Evolutionary conservation across 2,888 invertebrate genomes (phyloP), one percentile per base, ranked within the genome.

Genomic region (Synanthedon myopaeformis): DNA sequence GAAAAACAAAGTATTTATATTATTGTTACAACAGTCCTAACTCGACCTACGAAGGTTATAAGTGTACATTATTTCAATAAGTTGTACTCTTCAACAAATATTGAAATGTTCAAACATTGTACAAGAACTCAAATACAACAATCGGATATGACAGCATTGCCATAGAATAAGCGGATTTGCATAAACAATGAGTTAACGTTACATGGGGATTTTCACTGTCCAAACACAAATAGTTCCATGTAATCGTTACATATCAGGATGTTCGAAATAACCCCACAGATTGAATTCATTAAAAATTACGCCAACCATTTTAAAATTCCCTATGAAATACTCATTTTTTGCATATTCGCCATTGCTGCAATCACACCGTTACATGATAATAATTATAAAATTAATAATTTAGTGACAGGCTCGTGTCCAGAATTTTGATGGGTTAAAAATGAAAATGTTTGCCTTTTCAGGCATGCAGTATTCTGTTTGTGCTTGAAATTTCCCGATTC

Each of bases 191-290:
- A 69, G 59, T 58, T 60, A 52, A 57, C 57, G 60, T 58, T 61
- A 53, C 64, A 69, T 63, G 69, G 82, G 81, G 72, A 45, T 76
- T 82, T 82, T 74, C 81, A 74, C 73, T 72, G 61, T 52, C 59
- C 61, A 58, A 59, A 56, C 57, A 54, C 71, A 74, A 69, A 60
- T 61, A 59, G 64, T 80, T 81, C 80, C 70, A 41, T 65, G 81
- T 78, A 80, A 76, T 75, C 71, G 63, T 65, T 48, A 67, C 66
- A 54, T 64, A 82, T 75, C 77, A 79, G 78, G 79, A 78, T 77
- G 72, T 77, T 65, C 64, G 55, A 68, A 76, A 73, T 72, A 68
- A 64, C 70, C 69, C 71, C 67, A 61, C 63, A 63, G 67, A 75
- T 72, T 72, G 63, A 70, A 67, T 69, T 60, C 65, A 70, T 62